Base-by-base conservation (phyloP, 2,797 vertebrate species). In the Cyclura pinguis region DNA sequence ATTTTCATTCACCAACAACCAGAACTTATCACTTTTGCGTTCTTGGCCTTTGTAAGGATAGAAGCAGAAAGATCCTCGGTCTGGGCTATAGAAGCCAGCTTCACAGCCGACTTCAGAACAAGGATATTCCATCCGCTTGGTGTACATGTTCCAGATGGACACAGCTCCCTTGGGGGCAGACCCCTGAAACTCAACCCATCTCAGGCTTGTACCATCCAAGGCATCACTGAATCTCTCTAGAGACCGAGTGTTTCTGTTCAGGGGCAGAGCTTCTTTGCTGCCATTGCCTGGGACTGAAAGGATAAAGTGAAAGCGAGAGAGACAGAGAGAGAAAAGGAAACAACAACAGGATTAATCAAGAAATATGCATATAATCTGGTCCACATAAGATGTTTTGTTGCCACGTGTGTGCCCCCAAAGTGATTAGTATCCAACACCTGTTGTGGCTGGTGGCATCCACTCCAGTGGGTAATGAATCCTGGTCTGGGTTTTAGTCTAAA, bases 131-230 rank as follows among this genome's bases (percentile, higher is more conserved):
- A 1, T 57, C 32, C 52, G 35, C 13, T 57, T 32, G 6, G 52
- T 38, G 93, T 98, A 97, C 35, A 96, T 92, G 50, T 97, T 98
- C 92, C 97, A 97, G 92, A 97, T 97, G 3, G 96, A 93, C 97
- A 97, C 12, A 98, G 95, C 88, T 96, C 93, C 0, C 96, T 96
- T n/a, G 97, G 96, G 42, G 0, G 97, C 96, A 88, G 78, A 93
- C 9, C 32, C 52, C 55, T 57, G 27, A 32, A 81, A 81, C 9
- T 29, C 27, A n/a, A 81, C 52, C 80, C 80, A 57, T 32, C 13
- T 81, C 52, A 57, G 29, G 52, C 14, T 57, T 55, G 52, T n/a
- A 55, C 32, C 52, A 16, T 55, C 50, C 14, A n/a, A 16, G 16
- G 32, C 12, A 57, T 57, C 78, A 80, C 22, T 24, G 8, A 47